Base-by-base conservation (phyloP, 2,113 vertebrate genomes). In the Dinomys branickii region DNA sequence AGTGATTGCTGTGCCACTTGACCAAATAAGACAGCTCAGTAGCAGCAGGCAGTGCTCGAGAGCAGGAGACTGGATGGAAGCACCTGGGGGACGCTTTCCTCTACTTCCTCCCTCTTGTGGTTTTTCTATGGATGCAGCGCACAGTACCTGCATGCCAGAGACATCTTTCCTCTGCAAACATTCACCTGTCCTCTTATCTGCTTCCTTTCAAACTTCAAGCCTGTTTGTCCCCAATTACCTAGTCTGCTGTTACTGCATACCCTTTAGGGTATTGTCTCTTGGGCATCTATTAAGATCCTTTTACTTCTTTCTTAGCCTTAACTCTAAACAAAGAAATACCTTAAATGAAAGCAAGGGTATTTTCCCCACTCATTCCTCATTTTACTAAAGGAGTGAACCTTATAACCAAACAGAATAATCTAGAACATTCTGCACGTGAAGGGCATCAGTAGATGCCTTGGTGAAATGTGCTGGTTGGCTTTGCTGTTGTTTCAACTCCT, bases 401-500 rank as follows among this genome's bases (percentile, higher is more conserved):
- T 91, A 20, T 83, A 50, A 78, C 14, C 35, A 94, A 73, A 89
- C 44, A 52, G 65, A 95, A 94, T 88, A 91, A 71, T 92, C 47
- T 80, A 94, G n/a, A 92, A 69, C 75, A 38, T 19, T 91, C 67
- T 96, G 8, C 8, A 69, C 28, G 77, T 44, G 7, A 91, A 47
- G 13, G 10, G n/a, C 78, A 26, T 61, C 20, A 73, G 5, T 91
- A 95, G 69, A 81, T 28, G 80, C 81, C 14, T 94, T 63, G 63
- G 16, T 77, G 7, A 87, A 94, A 86, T 87, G n/a, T 81, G 19
- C 50, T 90, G 11, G 33, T 89, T 54, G 12, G 14, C 11, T 82
- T 81, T 88, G 24, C 81, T 73, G 19, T 91, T 89, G 13, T 90
- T 95, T 96, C 61, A n/a, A n/a, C 71, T 91, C 41, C 67, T 77